Evolutionary conservation across 2,797 vertebrate species (phyloP), one percentile per base, ranked within the genome.

Genomic region (Anguilla obscura): DNA sequence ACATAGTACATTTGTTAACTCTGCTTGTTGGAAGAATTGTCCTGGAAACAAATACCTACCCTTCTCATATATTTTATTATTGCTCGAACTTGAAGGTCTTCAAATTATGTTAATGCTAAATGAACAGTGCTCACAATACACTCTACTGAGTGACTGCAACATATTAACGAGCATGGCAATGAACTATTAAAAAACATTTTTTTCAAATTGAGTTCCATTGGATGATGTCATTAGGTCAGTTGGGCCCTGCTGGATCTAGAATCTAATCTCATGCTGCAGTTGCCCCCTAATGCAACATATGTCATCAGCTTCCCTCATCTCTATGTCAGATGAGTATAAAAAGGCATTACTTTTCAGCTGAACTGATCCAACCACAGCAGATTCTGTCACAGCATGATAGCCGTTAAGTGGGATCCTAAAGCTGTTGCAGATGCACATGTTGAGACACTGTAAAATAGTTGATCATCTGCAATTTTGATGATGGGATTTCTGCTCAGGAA

Each of bases 391-490:
- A 76, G 16, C 74, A 18, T 16, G 74, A 40, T 36, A 16, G 16
- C 33, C 33, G 18, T 36, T 69, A 8, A 12, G 5, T 69, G 33
- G 60, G 0, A 66, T 48, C 33, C n/a, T 24, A 48, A 60, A 48
- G n/a, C 30, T 48, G 33, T 69, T n/a, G 58, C 60, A n/a, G 24
- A 48, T 48, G 69, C 33, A 69, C 40, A 9, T 21, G 52, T 45
- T 9, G 16, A 45, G 45, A 45, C 45, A 69, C n/a, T 30, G 69
- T 71, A 33, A 71, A 33, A 30, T 30, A 21, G 60, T 27, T 9
- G 18, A 40, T 66, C 56, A 85, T 85, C 58, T 60, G 56, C 33
- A 86, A 36, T 86, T 86, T 86, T 66, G 24, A 86, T 86, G 58
- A 66, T 63, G 24, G 16, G 36, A 69, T 66, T 86, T 45, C 18